Evolutionary conservation across 1,140 invertebrate genomes (phyloP), one percentile per base, ranked within the genome.

Genomic region (Lasioglossum baleicum): DNA sequence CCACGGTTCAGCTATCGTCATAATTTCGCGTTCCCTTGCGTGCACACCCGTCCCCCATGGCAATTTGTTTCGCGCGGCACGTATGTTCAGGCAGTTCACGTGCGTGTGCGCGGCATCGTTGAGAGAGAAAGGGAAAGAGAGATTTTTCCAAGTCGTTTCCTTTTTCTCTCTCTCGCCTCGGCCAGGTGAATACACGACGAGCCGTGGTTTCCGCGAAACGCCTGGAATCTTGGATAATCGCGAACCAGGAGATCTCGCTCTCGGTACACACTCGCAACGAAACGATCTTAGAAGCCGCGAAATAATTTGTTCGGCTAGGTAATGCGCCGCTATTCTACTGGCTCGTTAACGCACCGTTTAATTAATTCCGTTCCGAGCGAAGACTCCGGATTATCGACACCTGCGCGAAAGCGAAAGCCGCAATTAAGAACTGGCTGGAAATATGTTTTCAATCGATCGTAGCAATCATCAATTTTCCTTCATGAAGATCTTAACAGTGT

Each of bases 61-160:
- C 64, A 68, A 75, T 68, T 75, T 75, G 73, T 44, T 68, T 75
- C 73, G 35, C 73, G 35, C 51, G 61, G 61, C 72, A 74, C 72
- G 72, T 74, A 75, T 42, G 73, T 44, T 31, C 31, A 17, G 48
- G 10, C 51, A 7, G n/a, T 58, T 44, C 53, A 56, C 73, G 73
- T 67, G 72, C 44, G 15, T 53, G 64, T 35, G 48, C 73, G n/a
- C 7, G 15, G 26, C 56, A 44, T 17, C 51, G 56, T 10, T 15
- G 51, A 53, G 42, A 64, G 44, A 75, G 13, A 15, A 31, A 8
- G 22, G 17, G 44, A 20, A 3, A 1, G 35, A 20, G 2, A 1
- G 35, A 75, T 66, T 68, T 75, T 67, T 75, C 64, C 53, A 42
- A 22, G 48, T 11, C 5, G 20, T 67, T 44, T 67, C 67, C 48